Conservation (phyloP, 2,113 vertebrate species). For the Periophthalmus modestus region DNA sequence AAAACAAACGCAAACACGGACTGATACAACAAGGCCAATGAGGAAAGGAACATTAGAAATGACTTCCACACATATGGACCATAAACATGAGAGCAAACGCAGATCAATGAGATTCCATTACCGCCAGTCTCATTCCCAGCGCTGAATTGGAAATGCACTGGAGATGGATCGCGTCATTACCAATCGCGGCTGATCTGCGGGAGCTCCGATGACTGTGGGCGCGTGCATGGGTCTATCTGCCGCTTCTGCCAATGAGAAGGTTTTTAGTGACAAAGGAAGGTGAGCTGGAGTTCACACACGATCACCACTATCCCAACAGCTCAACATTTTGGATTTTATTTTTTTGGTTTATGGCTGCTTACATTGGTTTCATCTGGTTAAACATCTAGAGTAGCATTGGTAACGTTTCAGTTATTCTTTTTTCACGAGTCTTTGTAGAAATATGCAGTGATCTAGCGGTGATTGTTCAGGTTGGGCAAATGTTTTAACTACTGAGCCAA, state of each 20-base stretch:
- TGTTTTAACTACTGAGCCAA: no score
- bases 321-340: constrained; percentile 21
- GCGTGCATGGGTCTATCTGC: constrained; percentile 49
- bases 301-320: constrained; percentile 48
- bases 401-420: not conserved
- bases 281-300: constrained; percentile 71
- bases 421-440: not conserved
- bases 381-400: no score
- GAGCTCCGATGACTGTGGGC: constrained; percentile 42
- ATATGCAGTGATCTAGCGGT: not conserved
- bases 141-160: constrained; percentile 72
- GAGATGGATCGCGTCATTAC: constrained; percentile 78
- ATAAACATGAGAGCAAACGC: constrained; percentile 75
- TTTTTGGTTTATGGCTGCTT: not conserved
- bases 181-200: constrained; percentile 64
- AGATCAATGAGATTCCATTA: constrained; percentile 81
- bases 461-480: no score
- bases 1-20: constrained; percentile 20
- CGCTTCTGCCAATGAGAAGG: constrained; percentile 64
- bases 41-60: constrained; percentile 68
- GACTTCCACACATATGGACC: constrained; percentile 68
- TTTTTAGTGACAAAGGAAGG: constrained; percentile 71
- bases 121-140: constrained; percentile 75
- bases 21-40: constrained; percentile 50
- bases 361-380: not conserved